Evolutionary conservation across 2,888 invertebrate species (phyloP).

Genomic region (Oeneis ivallda): DNA sequence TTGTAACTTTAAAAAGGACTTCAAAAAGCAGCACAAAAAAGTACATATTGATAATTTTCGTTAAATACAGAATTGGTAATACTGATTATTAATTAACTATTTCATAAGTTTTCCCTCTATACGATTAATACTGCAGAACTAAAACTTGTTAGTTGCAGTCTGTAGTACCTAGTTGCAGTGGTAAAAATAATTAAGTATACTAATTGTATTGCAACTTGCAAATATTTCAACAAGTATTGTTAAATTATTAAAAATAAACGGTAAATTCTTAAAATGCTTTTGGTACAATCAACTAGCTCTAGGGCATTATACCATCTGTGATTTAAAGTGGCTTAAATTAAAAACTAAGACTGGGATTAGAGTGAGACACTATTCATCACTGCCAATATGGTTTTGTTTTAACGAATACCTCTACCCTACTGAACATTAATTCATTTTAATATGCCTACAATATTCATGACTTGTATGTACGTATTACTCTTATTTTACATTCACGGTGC

Average conservation of each 20-base stretch:
- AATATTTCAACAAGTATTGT: constrained; percentile 27
- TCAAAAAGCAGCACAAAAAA: not conserved
- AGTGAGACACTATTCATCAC: not conserved
- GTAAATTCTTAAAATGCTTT: constrained; percentile 6
- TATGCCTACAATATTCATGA: too few relatives aligned
- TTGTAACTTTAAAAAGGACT: not conserved
- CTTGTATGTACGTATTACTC: too few relatives aligned
- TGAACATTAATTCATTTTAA: constrained; percentile 12
- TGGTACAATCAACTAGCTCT: not conserved
- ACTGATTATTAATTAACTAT: not conserved
- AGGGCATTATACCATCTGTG: not conserved
- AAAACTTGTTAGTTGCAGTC: not conserved
- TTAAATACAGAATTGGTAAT: not conserved
- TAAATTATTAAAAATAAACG: constrained; percentile 7
- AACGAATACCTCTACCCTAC: constrained; percentile 1
- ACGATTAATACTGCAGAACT: not conserved
- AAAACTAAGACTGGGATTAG: not conserved
- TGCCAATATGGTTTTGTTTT: not conserved
- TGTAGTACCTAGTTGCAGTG: too few relatives aligned
- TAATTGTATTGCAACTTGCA: constrained; percentile 22
- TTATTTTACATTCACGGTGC: too few relatives aligned
- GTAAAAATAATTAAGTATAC: too few relatives aligned
- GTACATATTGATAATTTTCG: not conserved
- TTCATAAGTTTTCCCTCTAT: not conserved
- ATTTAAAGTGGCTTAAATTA: too few relatives aligned